Base-by-base conservation (phyloP, 2,113 vertebrate species). In the Onychostruthus taczanowskii region DNA sequence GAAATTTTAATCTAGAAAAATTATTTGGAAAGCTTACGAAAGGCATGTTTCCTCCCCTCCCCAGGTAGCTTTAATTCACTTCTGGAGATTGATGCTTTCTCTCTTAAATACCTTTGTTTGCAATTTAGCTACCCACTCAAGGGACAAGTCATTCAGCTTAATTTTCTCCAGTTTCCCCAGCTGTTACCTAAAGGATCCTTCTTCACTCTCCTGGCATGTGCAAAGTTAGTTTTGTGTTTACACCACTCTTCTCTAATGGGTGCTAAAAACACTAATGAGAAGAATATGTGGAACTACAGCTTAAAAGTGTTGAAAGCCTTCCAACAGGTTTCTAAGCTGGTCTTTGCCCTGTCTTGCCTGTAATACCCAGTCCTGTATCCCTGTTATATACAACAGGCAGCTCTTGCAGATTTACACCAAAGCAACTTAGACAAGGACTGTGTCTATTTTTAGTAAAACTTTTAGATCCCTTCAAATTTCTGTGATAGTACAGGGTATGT, bases 31-130 rank as follows among this genome's bases (percentile, higher is more conserved):
- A 72, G 5, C 31, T 92, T 86, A 13, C 20, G 43, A 43, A 76
- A 43, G 50, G 4, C 6, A 2, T 31, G 7, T 22, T 76, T 61
- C 2, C 7, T 7, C 11, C 5, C 1, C 7, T 31, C 10, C 14
- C 8, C 19, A 13, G 9, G 55, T 66, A 53, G 46, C n/a, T 63
- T 80, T 59, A 83, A 35, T 70, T 50, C 37, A 5, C 15, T 86
- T 88, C 15, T 67, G 46, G 55, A 87, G 13, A 50, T 7, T 0
- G 4, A 37, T 70, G 6, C 6, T 80, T 89, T 84, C 10, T 63
- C 5, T 52, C 23, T 56, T 62, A 49, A 44, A 37, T 39, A 24
- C 9, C 11, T 74, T 66, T 37, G 30, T 58, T 76, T 66, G 19
- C 61, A 37, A 2, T 61, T 53, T 62, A 74, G 16, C 56, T 43